Conservation (phyloP, 2,888 invertebrate genomes). For the Drosophila borborema region DNA sequence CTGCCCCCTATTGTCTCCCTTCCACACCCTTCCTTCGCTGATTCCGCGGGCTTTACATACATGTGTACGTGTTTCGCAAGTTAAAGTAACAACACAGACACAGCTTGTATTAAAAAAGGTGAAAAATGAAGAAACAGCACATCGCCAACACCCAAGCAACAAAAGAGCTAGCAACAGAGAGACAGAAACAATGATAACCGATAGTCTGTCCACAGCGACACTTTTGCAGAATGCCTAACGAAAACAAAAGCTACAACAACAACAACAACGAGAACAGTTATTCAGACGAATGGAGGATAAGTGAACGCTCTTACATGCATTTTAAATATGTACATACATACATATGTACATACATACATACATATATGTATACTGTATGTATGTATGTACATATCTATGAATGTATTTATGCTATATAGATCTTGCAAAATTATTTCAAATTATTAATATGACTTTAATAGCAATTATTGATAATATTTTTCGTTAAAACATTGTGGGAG, state of each 20-base stretch:
- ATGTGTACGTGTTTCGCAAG: conserved; percentile 73
- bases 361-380: too few relatives aligned
- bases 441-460: not conserved
- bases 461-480: not conserved
- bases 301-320: not conserved
- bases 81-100: conserved; percentile 50
- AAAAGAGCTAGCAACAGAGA: conserved; percentile 2
- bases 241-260: conserved; percentile 28
- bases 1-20: not conserved
- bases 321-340: not conserved
- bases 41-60: not conserved
- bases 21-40: not conserved
- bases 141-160: not conserved
- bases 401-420: not conserved
- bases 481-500: not conserved
- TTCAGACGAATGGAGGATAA: not conserved
- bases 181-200: conserved; percentile 17
- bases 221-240: conserved; percentile 40
- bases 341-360: not conserved
- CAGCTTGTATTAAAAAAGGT: conserved; percentile 54
- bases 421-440: not conserved
- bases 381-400: not conserved
- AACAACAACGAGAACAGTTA: conserved; percentile 4
- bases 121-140: conserved; percentile 45
- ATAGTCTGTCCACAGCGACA: conserved; percentile 12